Conservation (phyloP, 2,113 vertebrate species). For the Eubucco bourcierii region DNA sequence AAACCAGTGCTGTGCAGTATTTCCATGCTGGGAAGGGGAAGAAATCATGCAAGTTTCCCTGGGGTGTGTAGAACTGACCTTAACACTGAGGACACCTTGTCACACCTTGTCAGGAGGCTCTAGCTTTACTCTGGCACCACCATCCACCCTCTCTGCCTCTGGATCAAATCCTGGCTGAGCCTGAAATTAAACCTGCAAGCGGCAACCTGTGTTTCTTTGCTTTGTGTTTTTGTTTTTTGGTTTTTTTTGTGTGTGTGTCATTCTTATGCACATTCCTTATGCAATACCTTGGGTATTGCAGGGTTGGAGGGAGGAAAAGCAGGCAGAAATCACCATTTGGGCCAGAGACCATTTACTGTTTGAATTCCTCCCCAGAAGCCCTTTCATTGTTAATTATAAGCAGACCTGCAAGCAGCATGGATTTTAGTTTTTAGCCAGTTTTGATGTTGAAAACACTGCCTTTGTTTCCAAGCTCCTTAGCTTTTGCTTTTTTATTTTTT, state of each 20-base stretch:
- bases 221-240: background rate
- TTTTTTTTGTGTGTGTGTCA: background rate
- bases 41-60: background rate
- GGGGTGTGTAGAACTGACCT: background rate
- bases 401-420: background rate
- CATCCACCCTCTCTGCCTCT: background rate
- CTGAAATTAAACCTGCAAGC: background rate
- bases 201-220: background rate
- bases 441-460: background rate
- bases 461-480: background rate
- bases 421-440: background rate
- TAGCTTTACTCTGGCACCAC: background rate
- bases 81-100: background rate
- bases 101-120: fast-evolving
- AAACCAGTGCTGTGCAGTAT: background rate
- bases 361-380: background rate
- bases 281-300: background rate
- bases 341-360: background rate
- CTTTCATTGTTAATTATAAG: slow-evolving; percentile 13
- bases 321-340: background rate
- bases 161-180: background rate
- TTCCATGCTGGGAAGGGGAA: background rate
- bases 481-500: background rate
- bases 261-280: background rate
- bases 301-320: background rate